Conservation (phyloP, 2,113 vertebrate genomes). For the Ellobius talpinus region DNA sequence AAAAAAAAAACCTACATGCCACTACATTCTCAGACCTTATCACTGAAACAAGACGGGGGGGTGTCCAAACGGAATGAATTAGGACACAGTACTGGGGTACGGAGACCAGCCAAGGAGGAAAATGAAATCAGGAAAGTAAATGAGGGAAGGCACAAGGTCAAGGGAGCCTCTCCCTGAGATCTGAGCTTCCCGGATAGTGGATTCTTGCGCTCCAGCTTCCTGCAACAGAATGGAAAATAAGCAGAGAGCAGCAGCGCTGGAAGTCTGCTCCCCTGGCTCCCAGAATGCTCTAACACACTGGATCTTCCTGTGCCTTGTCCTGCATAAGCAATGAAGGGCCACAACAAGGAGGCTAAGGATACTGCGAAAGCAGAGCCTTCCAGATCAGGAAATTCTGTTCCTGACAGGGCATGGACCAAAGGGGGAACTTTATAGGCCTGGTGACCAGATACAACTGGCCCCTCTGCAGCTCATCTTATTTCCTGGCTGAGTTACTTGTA, state of each 20-base stretch:
- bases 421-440: slow-evolving; percentile 21
- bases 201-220: slow-evolving; percentile 31
- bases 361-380: neutral
- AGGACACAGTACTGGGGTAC: neutral
- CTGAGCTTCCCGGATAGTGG: neutral
- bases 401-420: neutral
- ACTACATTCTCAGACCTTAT: neutral
- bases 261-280: slow-evolving; percentile 1
- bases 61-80: slow-evolving; percentile 18
- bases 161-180: neutral
- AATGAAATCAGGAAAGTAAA: slow-evolving; percentile 3
- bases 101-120: neutral
- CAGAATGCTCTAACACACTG: neutral
- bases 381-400: slow-evolving; percentile 50
- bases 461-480: neutral
- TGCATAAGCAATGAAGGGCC: neutral
- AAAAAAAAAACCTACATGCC: too few relatives aligned
- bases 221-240: neutral
- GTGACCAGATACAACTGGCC: slow-evolving; percentile 11
- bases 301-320: neutral
- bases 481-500: neutral
- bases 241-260: neutral
- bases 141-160: slow-evolving; percentile 30
- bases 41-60: neutral
- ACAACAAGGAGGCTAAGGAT: neutral